These are phyloP conservation scores for Priocnemis perturbator DNA, from an alignment of 2,888 invertebrate genomes.

Conservation along the genomic window DNA sequence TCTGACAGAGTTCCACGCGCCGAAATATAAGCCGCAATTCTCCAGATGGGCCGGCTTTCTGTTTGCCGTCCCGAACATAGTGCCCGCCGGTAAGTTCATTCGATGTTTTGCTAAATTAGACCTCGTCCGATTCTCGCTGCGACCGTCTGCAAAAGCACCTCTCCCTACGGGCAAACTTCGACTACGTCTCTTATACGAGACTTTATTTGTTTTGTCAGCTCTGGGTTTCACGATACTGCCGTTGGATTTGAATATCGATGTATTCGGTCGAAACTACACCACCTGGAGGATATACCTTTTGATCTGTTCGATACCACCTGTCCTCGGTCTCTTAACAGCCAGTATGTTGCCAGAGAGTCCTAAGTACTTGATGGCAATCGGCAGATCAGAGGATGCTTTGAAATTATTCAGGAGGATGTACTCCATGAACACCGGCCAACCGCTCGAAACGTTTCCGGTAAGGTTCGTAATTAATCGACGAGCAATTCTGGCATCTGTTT, in stretches of 20 bases:
- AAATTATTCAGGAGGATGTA: slow-evolving; percentile 82
- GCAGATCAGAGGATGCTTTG: slow-evolving; percentile 81
- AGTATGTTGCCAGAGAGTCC: slow-evolving; percentile 86
- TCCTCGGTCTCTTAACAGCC: slow-evolving; percentile 81
- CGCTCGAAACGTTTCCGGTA: slow-evolving; percentile 82
- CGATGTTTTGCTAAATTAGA: neutral
- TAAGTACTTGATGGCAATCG: slow-evolving; percentile 84
- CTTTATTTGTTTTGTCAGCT: slow-evolving; percentile 54
- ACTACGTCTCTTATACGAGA: too few species aligned
- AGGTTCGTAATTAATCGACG: slow-evolving; percentile 27
- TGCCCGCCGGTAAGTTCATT: slow-evolving; percentile 77
- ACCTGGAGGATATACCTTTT: slow-evolving; percentile 77
- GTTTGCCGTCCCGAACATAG: slow-evolving; percentile 80
- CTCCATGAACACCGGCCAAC: slow-evolving; percentile 80
- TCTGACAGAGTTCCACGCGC: slow-evolving; percentile 84
- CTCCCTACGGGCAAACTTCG: too few species aligned
- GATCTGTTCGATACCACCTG: slow-evolving; percentile 79
- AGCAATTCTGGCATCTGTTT: neutral
- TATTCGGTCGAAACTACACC: slow-evolving; percentile 65
- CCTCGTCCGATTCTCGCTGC: too few species aligned
- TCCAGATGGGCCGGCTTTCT: slow-evolving; percentile 82
- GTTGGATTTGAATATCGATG: slow-evolving; percentile 44
- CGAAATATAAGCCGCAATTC: slow-evolving; percentile 80
- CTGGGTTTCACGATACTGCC: slow-evolving; percentile 75
- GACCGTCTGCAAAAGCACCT: too few species aligned